A percentile compares a stretch with the other conserved stretches of the same genome.
Evolutionary conservation across 1,140 invertebrate species (phyloP).

Genomic region (Calycopis cecrops): DNA sequence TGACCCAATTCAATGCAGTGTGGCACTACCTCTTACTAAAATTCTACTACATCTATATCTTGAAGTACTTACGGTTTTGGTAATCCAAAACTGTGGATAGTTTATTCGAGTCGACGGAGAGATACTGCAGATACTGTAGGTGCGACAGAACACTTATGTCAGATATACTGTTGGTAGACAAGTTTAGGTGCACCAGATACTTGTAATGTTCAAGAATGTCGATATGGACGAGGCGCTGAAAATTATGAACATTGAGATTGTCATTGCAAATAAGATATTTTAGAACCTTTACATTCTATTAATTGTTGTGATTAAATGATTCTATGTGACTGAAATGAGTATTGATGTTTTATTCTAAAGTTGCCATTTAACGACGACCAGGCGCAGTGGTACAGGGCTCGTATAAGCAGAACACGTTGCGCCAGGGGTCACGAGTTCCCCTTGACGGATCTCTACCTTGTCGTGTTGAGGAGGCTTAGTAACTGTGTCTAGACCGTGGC

Average conservation of each 20-base stretch:
- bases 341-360: neutral
- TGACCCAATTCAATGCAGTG: too few relatives aligned
- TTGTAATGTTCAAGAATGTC: conserved; percentile 57
- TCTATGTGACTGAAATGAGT: neutral
- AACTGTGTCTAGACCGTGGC: too few relatives aligned
- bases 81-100: conserved; percentile 57
- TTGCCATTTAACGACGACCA: neutral
- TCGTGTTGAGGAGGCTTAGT: too few relatives aligned
- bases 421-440: too few relatives aligned
- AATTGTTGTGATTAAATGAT: too few relatives aligned
- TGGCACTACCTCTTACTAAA: too few relatives aligned
- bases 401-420: too few relatives aligned
- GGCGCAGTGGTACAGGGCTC: too few relatives aligned
- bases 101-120: conserved; percentile 55
- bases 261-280: neutral
- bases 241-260: conserved; percentile 22
- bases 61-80: conserved; percentile 45
- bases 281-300: too few relatives aligned
- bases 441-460: too few relatives aligned
- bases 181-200: conserved; percentile 56
- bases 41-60: neutral
- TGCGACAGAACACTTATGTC: conserved; percentile 49
- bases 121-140: conserved; percentile 55
- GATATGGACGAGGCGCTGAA: conserved; percentile 49
- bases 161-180: conserved; percentile 53